Evolutionary conservation across 1,140 invertebrate genomes (phyloP).

Genomic region (Camponotus pennsylvanicus): DNA sequence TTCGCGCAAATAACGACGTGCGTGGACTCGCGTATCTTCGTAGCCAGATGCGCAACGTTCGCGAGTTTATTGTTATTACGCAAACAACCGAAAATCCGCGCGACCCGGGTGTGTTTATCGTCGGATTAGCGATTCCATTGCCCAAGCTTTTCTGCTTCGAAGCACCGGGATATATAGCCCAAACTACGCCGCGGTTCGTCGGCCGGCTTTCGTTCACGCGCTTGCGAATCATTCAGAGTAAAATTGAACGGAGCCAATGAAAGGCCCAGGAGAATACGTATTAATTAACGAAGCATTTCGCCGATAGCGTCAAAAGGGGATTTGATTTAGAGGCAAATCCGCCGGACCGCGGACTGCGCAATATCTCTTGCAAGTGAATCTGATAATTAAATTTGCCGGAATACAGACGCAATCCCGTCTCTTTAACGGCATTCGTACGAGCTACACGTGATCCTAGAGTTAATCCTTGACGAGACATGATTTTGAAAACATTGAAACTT

Average conservation of each 20-base stretch:
- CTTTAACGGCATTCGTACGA: slow-evolving; percentile 22
- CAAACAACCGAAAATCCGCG: slow-evolving; percentile 69
- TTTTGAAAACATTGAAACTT: slow-evolving; percentile 2
- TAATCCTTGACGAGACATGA: slow-evolving; percentile 7
- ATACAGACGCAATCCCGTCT: slow-evolving; percentile 12
- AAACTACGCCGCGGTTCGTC: neutral
- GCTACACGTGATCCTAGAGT: neutral
- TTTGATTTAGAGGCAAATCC: slow-evolving; percentile 57
- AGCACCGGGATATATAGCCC: neutral
- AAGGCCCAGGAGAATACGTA: slow-evolving; percentile 41
- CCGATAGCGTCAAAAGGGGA: slow-evolving; percentile 54
- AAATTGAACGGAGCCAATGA: slow-evolving; percentile 44
- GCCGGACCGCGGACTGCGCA: slow-evolving; percentile 24
- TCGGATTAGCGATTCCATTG: slow-evolving; percentile 73
- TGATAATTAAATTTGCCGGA: slow-evolving; percentile 48
- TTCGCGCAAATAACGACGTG: slow-evolving; percentile 65
- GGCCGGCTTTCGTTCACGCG: slow-evolving; percentile 45
- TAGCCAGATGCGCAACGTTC: slow-evolving; percentile 71
- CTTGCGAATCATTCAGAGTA: slow-evolving; percentile 49
- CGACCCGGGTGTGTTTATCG: slow-evolving; percentile 71
- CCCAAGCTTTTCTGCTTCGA: slow-evolving; percentile 64
- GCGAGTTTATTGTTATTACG: slow-evolving; percentile 74
- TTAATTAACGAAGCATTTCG: slow-evolving; percentile 60
- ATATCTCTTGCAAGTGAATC: slow-evolving; percentile 52
- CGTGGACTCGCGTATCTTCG: slow-evolving; percentile 68